phyloP scores from a whole-genome alignment of 2,888 invertebrate species.

The Eledona agricola region DNA sequence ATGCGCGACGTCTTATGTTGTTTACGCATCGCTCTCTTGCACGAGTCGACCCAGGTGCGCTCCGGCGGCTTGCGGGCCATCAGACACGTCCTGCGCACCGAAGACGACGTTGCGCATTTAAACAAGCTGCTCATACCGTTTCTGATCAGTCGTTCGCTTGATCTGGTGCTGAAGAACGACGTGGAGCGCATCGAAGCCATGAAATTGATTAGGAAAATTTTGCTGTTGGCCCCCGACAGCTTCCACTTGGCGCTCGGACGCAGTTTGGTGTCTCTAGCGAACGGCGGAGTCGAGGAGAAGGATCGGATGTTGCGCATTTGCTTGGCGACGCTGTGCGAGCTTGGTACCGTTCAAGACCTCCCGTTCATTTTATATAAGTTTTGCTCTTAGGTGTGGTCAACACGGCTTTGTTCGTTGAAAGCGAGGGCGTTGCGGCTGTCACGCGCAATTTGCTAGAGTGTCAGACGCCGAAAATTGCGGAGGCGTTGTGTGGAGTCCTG shows the following conservation, averaged over 20 bases:
- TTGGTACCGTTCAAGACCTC: slow-evolving; percentile 67
- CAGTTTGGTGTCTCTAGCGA: slow-evolving; percentile 83
- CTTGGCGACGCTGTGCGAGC: slow-evolving; percentile 87
- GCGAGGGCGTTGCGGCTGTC: slow-evolving; percentile 84
- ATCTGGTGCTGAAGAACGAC: slow-evolving; percentile 89
- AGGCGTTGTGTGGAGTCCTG: slow-evolving; percentile 88
- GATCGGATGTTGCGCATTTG: slow-evolving; percentile 87
- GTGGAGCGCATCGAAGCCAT: slow-evolving; percentile 92
- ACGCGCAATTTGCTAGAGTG: slow-evolving; percentile 85
- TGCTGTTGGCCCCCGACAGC: slow-evolving; percentile 70
- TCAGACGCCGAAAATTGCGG: slow-evolving; percentile 88
- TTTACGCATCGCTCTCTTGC: slow-evolving; percentile 83
- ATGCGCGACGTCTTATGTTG: slow-evolving; percentile 84
- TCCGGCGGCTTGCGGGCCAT: slow-evolving; percentile 88
- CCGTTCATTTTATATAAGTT: slow-evolving; percentile 1
- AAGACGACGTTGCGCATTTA: slow-evolving; percentile 80
- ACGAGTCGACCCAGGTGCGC: slow-evolving; percentile 89
- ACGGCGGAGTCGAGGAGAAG: slow-evolving; percentile 79
- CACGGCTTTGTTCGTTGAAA: slow-evolving; percentile 79
- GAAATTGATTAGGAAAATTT: slow-evolving; percentile 79
- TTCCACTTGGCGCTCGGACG: slow-evolving; percentile 81
- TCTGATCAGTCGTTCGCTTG: slow-evolving; percentile 85
- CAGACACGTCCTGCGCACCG: slow-evolving; percentile 81
- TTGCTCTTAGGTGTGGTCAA: slow-evolving; percentile 81
- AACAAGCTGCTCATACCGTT: slow-evolving; percentile 85